Conservation (phyloP, 1,140 invertebrate genomes). For the Drosophila murphyi region DNA sequence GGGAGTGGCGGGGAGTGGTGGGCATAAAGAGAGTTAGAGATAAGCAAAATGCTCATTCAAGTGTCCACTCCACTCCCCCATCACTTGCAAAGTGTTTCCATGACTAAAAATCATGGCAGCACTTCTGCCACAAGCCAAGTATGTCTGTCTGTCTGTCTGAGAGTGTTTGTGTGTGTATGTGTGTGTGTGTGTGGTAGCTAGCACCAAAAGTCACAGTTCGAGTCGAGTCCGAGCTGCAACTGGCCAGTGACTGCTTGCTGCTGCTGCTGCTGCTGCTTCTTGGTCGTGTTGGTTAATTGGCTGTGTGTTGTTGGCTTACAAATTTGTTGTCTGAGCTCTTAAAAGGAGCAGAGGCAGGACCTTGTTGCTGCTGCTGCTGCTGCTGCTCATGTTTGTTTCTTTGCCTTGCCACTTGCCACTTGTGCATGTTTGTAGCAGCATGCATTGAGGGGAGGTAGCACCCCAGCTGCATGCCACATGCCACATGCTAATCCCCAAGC, state of each 20-base stretch:
- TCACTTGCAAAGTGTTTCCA: conserved; percentile 28
- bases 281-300: conserved; percentile 47
- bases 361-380: conserved; percentile 5
- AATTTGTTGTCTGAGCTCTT: conserved; percentile 51
- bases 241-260: conserved; percentile 9
- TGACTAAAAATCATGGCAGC: conserved; percentile 65
- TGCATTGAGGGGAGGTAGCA: conserved; percentile 27
- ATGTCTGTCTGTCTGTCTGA: not conserved
- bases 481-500: conserved; percentile 25
- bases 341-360: conserved; percentile 10
- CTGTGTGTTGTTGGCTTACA: conserved; percentile 51
- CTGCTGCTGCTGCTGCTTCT: conserved; percentile 13
- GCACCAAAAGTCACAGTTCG: conserved; percentile 8
- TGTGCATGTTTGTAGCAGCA: conserved; percentile 47
- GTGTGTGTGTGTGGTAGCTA: not conserved
- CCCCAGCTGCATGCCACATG: conserved; percentile 12
- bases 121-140: conserved; percentile 1
- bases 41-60: conserved; percentile 1
- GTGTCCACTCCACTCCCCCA: not conserved
- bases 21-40: not conserved
- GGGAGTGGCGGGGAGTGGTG: not conserved
- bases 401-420: conserved; percentile 41
- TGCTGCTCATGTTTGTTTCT: conserved; percentile 26
- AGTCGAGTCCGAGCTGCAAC: conserved; percentile 1
- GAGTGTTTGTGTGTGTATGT: not conserved